Evolutionary conservation across 2,888 invertebrate species (phyloP).

Genomic region (Lasiommata megera): DNA sequence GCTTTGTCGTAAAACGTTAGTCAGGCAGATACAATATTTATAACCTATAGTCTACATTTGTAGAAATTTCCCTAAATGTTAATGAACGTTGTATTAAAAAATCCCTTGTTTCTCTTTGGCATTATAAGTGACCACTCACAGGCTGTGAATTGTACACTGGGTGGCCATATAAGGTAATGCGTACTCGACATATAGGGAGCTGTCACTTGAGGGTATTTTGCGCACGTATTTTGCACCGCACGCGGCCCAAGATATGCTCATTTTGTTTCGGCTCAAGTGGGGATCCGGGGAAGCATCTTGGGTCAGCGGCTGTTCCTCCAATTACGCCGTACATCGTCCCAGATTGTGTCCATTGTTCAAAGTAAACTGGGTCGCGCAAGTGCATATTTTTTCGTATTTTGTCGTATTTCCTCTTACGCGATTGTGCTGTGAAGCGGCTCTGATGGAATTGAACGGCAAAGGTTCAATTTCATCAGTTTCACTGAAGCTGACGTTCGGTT

Average conservation of each 20-base stretch:
- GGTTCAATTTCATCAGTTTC: neutral
- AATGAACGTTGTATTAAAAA: no score
- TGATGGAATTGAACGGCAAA: conserved; percentile 1
- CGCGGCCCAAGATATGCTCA: neutral
- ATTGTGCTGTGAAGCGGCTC: neutral
- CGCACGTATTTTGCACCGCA: no score
- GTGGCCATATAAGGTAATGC: no score
- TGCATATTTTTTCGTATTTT: neutral
- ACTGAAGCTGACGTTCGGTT: neutral
- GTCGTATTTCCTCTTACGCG: neutral
- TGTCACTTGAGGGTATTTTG: no score
- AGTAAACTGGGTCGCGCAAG: conserved; percentile 6
- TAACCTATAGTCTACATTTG: no score
- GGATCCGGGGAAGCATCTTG: neutral
- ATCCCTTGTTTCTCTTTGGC: no score
- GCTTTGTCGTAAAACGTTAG: no score
- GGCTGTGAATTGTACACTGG: no score
- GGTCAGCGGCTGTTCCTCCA: neutral
- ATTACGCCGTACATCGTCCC: conserved; percentile 8
- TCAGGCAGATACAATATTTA: no score
- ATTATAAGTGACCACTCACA: no score
- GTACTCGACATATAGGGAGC: no score
- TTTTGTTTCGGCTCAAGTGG: neutral
- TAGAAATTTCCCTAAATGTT: no score
- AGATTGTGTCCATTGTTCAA: conserved; percentile 12